Conservation (phyloP, 2,888 invertebrate species). For the Sylvicola cinctus region DNA sequence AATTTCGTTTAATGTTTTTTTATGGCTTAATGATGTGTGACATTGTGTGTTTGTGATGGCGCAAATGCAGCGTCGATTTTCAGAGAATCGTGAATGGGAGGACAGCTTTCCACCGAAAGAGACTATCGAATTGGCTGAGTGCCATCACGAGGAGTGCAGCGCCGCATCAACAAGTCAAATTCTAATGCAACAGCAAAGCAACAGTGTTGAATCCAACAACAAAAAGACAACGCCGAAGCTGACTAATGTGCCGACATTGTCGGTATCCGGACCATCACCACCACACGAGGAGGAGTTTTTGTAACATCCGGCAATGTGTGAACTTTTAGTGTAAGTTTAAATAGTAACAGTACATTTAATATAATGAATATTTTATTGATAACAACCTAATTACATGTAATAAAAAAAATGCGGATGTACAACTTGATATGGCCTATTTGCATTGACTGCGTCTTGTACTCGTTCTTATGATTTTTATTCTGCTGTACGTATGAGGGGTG, state of each 20-base stretch:
- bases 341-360: no score
- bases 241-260: constrained; percentile 48
- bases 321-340: background rate
- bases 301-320: constrained; percentile 1
- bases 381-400: no score
- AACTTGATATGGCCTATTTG: no score
- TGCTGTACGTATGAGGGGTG: no score
- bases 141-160: constrained; percentile 7
- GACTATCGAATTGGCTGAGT: constrained; percentile 11
- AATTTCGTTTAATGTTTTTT: constrained; percentile 5
- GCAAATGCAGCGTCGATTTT: constrained; percentile 18
- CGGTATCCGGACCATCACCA: constrained; percentile 31
- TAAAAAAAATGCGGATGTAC: no score
- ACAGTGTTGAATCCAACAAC: no score
- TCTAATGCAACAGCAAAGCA: constrained; percentile 8
- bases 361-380: no score
- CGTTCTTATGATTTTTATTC: no score
- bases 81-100: constrained; percentile 20
- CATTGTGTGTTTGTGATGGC: background rate
- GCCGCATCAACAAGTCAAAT: constrained; percentile 8
- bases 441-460: no score
- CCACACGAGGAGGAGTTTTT: background rate
- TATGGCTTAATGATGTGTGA: background rate
- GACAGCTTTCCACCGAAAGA: constrained; percentile 11
- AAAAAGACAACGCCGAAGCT: constrained; percentile 12